Evolutionary conservation across 2,113 vertebrate species (phyloP).

Genomic region (Eptatretus burgeri): DNA sequence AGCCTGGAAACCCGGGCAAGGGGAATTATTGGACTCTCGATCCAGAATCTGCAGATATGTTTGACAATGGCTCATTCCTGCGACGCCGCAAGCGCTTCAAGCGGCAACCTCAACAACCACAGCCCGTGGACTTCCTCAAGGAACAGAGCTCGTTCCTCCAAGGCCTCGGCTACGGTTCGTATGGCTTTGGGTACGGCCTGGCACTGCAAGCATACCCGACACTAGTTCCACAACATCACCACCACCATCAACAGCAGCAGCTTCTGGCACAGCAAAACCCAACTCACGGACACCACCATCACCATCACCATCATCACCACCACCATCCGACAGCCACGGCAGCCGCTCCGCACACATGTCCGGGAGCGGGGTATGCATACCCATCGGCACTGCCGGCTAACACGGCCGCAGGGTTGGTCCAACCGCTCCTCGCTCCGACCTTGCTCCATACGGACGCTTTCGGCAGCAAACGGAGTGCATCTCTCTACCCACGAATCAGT

Average conservation of each 20-base stretch:
- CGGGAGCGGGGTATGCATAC: not conserved
- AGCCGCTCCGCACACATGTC: slow-evolving; percentile 8
- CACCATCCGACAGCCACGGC: slow-evolving; percentile 19
- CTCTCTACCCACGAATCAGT: slow-evolving; percentile 34
- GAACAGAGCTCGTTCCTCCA: slow-evolving; percentile 57
- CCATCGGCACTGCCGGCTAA: slow-evolving; percentile 21
- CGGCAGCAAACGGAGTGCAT: slow-evolving; percentile 29
- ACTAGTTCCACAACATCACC: not conserved
- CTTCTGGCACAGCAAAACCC: slow-evolving; percentile 20
- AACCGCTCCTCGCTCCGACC: slow-evolving; percentile 32
- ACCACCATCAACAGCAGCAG: slow-evolving; percentile 2
- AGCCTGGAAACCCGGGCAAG: slow-evolving; percentile 56
- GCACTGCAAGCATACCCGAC: not conserved
- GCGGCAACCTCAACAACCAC: slow-evolving; percentile 29
- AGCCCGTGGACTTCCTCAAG: slow-evolving; percentile 37
- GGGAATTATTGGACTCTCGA: slow-evolving; percentile 88
- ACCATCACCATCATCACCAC: slow-evolving; percentile 33
- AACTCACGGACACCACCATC: slow-evolving; percentile 36
- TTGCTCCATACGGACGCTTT: slow-evolving; percentile 31
- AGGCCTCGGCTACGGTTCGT: slow-evolving; percentile 65
- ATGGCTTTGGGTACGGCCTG: slow-evolving; percentile 73
- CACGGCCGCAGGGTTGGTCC: slow-evolving; percentile 23
- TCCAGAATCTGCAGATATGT: slow-evolving; percentile 77
- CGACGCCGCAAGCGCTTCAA: slow-evolving; percentile 71
- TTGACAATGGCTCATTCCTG: slow-evolving; percentile 67